Evolutionary conservation across 2,888 invertebrate species (phyloP), one percentile per base, ranked within the genome.

Genomic region (Osedax frankpressi): DNA sequence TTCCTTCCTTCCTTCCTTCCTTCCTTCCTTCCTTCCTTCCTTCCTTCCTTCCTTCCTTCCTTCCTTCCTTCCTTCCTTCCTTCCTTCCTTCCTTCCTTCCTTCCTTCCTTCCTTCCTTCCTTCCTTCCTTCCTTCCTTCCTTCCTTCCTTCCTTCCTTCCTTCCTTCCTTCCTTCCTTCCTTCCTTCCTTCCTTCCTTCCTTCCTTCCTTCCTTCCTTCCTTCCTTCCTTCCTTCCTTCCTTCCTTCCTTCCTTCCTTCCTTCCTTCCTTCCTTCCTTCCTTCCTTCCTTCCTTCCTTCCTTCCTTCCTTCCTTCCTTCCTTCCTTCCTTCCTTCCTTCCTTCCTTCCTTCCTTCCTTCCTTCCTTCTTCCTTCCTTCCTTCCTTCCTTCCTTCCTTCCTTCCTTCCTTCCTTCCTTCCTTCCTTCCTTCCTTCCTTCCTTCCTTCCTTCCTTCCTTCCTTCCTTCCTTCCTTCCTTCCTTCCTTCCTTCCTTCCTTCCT

Each of bases 361-460:
- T 14, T 19, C 65, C 19, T 74, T 28, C 25, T 74, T 62, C n/a
- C 29, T 25, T 24, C 27, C 2, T 24, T 59, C 6, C 29, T 1
- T 44, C 69, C 69, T 62, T 30, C 29, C 28, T 77, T 76, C 70
- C 88, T 62, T 62, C 3, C 62, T 62, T 62, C 3, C 62, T 62
- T 62, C 62, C 62, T 1, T 62, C 62, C 62, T 62, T 62, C 62
- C 62, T 62, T 62, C 62, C 62, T 1, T 3, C 62, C 62, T 1
- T 62, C 62, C 62, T 62, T 62, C 3, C 62, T 62, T 62, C 62
- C 62, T 62, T 62, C 62, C 62, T 62, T 62, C 62, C 62, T 1
- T 3, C 62, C 62, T 1, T 62, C 62, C 62, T 62, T 62, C 3
- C 62, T 62, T 62, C 62, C 62, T 62, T 62, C 62, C 62, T 62